Evolutionary conservation across 2,797 vertebrate species (phyloP), one percentile per base, ranked within the genome.

Genomic region (Cygnus olor): DNA sequence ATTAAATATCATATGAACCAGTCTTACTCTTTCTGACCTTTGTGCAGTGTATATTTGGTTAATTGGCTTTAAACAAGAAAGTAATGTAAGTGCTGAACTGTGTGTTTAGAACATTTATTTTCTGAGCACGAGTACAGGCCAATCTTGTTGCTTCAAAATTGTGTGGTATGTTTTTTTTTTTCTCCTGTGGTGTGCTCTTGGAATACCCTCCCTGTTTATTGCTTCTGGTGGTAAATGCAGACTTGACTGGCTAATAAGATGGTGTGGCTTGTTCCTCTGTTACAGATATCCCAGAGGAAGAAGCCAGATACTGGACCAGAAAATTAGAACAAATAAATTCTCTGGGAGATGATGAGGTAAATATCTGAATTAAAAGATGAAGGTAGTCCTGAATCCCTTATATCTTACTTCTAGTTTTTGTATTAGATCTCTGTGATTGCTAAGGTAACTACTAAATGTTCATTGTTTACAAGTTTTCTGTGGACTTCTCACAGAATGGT

Each of bases 281-380:
- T 81, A 4, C 92, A 99, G 99, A 99, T 97, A 99, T 99, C 90
- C 99, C 99, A 77, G 99, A 99, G 93, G 99, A 99, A 45, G 99
- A 99, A 96, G 99, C 99, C 18, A 98, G 98, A 96, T 99, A 99
- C 91, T 99, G 99, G 99, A 99, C 99, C 20, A 98, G 98, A 82
- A 99, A 99, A 97, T 97, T 99, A 91, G 99, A 99, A 69, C 98
- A 98, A 95, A 98, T 99, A 95, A 99, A 99, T 96, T 98, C 98
- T 30, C 97, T 99, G 97, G 97, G 95, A 92, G 98, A 99, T 14
- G 98, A 98, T 85, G 99, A 99, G 99, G 99, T 99, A 97, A 85
- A 92, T 96, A 81, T 19, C 63, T 85, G 38, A 81, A 80, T 0
- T 70, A 42, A 89, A 91, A 87, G 10, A 36, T 65, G 18, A 84